Base-by-base conservation (phyloP, 2,888 invertebrate species). In the Molanna angustata region DNA sequence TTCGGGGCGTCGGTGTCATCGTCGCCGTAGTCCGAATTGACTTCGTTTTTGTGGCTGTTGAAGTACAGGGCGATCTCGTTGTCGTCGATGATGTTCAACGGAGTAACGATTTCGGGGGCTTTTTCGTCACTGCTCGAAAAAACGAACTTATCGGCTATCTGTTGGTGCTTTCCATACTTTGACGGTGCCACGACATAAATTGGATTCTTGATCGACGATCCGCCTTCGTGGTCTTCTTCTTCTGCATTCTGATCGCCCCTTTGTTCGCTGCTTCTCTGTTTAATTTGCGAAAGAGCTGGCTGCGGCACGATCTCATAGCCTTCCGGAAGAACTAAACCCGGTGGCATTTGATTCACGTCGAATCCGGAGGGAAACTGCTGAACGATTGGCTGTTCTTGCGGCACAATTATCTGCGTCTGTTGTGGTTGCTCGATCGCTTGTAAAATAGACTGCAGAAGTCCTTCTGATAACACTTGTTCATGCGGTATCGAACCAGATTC, bases 391-490 rank as follows among this genome's bases (percentile, higher is more conserved):
- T 46, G 49, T 18, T 56, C 52, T 47, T 59, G 56, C 1, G 52
- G 56, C 1, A 50, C 51, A 43, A 56, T 43, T 41, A 56, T 46
- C 21, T 61, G 60, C 1, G 61, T 58, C 41, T 60, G 61, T 14
- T 60, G 70, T 1, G 88, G 87, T 58, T 89, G 85, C 64, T 91
- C 91, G 42, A 91, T 90, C 0, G 90, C 91, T 56, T 87, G 83
- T 2, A 92, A 67, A 50, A 92, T 90, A 46, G 90, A 88, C 65
- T 90, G 89, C 1, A 91, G 67, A 0, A 92, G 72, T 1, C 87
- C 90, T 64, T 90, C 85, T 0, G 89, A 89, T 0, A 91, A 69
- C 0, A 91, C 78, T 66, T 90, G 87, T 11, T 86, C 86, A 62
- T 91, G 90, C 9, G 88, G 82, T 17, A 64, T 78, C 59, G 78